phyloP scores from a whole-genome alignment of 2,888 invertebrate species.

The Spisula solida region DNA sequence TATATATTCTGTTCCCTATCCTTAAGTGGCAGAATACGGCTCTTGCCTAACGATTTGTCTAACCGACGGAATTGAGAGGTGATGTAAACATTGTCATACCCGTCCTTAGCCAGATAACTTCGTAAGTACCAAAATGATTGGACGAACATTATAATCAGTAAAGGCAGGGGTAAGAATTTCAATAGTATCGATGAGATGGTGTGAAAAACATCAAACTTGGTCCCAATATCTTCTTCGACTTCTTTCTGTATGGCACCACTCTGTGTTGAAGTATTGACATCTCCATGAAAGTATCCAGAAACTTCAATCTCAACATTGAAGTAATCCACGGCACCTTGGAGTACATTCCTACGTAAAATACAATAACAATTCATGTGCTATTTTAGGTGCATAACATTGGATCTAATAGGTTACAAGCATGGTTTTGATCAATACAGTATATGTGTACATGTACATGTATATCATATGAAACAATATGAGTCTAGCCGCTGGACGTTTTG shows the following conservation, averaged over 20 bases:
- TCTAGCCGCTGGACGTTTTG: no score
- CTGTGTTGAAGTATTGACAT: slow-evolving; percentile 58
- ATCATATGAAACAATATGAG: no score
- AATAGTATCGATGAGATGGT: slow-evolving; percentile 52
- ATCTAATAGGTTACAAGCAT: no score
- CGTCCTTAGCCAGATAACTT: slow-evolving; percentile 79
- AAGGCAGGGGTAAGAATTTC: slow-evolving; percentile 64
- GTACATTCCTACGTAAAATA: slow-evolving; percentile 29
- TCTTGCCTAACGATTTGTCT: slow-evolving; percentile 71
- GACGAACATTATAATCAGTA: slow-evolving; percentile 66
- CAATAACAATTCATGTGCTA: not conserved
- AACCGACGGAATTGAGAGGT: slow-evolving; percentile 75
- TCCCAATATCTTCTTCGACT: slow-evolving; percentile 66
- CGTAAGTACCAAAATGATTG: slow-evolving; percentile 72
- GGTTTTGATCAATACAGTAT: no score
- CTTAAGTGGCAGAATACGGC: slow-evolving; percentile 80
- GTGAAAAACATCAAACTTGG: slow-evolving; percentile 49
- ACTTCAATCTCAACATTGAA: slow-evolving; percentile 67
- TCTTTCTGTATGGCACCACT: slow-evolving; percentile 61
- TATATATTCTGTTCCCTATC: slow-evolving; percentile 77
- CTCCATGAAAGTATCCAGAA: slow-evolving; percentile 43
- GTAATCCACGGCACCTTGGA: slow-evolving; percentile 48
- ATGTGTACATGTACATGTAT: no score
- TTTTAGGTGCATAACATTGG: not conserved
- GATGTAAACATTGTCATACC: slow-evolving; percentile 83